Conservation (phyloP, 2,797 vertebrate species). For the Taeniopygia guttata region DNA sequence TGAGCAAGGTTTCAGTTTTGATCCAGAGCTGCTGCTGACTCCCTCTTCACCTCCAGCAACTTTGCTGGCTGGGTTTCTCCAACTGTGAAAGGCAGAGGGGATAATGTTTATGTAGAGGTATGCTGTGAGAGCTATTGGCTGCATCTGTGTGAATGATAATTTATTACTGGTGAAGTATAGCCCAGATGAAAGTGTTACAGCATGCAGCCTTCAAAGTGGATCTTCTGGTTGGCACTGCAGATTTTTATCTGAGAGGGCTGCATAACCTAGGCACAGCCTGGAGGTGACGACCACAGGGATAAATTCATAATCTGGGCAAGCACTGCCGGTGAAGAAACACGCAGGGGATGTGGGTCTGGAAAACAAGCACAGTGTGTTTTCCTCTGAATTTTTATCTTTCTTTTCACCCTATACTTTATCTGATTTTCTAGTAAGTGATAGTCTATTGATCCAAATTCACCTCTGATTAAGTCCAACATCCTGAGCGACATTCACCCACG, state of each 20-base stretch:
- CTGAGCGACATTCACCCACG: slow-evolving; percentile 3
- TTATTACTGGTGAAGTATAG: background rate
- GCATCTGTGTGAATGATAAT: background rate
- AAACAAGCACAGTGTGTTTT: background rate
- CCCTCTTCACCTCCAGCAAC: background rate
- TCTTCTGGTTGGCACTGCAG: background rate
- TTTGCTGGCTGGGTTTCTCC: background rate
- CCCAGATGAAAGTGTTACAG: background rate
- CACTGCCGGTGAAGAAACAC: background rate
- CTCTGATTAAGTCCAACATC: slow-evolving; percentile 40
- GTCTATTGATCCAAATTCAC: slow-evolving; percentile 52
- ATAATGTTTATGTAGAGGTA: background rate
- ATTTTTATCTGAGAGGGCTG: background rate
- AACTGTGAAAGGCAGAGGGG: background rate
- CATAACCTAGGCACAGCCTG: background rate
- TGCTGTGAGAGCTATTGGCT: background rate
- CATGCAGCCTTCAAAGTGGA: background rate
- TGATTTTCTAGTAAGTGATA: slow-evolving; percentile 45
- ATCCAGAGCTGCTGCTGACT: background rate
- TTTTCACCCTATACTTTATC: background rate
- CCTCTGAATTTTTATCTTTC: slow-evolving; percentile 7
- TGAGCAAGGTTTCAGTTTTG: background rate
- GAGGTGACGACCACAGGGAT: background rate
- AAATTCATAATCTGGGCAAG: background rate
- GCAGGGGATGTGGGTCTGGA: background rate